A percentile compares a stretch with the other conserved stretches of the same genome.
Conservation (phyloP, 2,888 invertebrate genomes). For the Dryadula phaetusa region DNA sequence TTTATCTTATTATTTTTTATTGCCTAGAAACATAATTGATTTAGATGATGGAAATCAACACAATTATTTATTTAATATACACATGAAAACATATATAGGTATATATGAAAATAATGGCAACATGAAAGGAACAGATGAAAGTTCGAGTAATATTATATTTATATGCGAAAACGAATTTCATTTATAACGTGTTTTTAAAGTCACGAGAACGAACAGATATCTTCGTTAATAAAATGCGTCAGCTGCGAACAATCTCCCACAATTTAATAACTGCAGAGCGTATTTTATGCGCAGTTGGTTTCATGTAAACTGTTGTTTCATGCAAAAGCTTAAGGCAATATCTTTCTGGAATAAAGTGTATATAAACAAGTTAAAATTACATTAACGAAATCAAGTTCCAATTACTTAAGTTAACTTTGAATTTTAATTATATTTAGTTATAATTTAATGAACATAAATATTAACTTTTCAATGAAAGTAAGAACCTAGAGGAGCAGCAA, state of each 20-base stretch:
- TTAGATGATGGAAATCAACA: no score
- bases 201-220: not conserved
- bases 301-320: conserved; percentile 24
- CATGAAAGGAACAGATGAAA: not conserved
- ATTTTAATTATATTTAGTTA: no score
- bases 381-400: not conserved
- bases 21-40: no score
- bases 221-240: conserved; percentile 19
- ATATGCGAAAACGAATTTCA: no score
- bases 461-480: no score
- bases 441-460: no score
- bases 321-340: conserved; percentile 19
- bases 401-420: not conserved
- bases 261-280: conserved; percentile 23
- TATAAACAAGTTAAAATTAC: not conserved
- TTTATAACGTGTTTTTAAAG: conserved; percentile 1
- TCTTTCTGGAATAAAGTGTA: conserved; percentile 9
- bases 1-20: no score
- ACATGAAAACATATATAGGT: no score
- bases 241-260: conserved; percentile 19
- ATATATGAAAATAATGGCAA: no score
- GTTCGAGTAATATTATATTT: no score
- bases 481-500: no score
- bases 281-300: conserved; percentile 9
- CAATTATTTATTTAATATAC: no score